A percentile compares a stretch with the other conserved stretches of the same genome.
These are phyloP conservation scores for Desoria tigrina DNA, from an alignment of 2,888 invertebrate species.

Conservation along the genomic window DNA sequence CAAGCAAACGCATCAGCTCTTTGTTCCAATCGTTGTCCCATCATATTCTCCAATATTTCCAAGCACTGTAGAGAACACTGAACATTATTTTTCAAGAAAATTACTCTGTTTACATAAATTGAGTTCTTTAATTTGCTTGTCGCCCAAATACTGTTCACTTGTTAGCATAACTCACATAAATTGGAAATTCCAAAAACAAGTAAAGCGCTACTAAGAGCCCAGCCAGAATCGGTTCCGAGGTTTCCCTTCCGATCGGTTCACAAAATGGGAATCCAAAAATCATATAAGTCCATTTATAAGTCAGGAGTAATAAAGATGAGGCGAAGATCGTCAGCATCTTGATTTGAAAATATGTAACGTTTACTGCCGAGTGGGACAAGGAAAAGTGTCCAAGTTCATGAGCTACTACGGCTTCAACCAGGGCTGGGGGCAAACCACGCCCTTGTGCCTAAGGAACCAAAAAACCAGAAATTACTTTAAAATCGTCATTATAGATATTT, in stretches of 20 bases:
- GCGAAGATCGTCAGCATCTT: not conserved
- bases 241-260: not conserved
- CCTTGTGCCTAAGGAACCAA: not conserved
- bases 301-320: not conserved
- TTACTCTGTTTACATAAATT: too few relatives aligned
- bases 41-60: not conserved
- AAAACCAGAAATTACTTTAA: too few relatives aligned
- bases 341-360: slow-evolving; percentile 13
- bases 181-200: not conserved
- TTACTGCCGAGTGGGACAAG: slow-evolving; percentile 2
- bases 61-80: not conserved
- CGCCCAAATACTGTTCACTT: too few relatives aligned
- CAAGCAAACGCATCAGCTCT: slow-evolving; percentile 9
- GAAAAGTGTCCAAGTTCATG: slow-evolving; percentile 31
- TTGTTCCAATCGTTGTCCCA: not conserved
- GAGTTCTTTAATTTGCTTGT: not conserved
- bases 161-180: not conserved
- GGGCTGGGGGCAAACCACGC: not conserved
- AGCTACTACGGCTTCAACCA: slow-evolving; percentile 22
- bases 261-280: slow-evolving; percentile 5
- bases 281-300: not conserved
- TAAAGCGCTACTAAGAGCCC: not conserved
- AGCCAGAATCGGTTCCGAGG: not conserved
- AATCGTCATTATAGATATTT: too few relatives aligned
- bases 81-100: not conserved